These are phyloP conservation scores for Porites cylindrica DNA, from an alignment of 92 coral and sea anemone species.

Conservation along the genomic window DNA sequence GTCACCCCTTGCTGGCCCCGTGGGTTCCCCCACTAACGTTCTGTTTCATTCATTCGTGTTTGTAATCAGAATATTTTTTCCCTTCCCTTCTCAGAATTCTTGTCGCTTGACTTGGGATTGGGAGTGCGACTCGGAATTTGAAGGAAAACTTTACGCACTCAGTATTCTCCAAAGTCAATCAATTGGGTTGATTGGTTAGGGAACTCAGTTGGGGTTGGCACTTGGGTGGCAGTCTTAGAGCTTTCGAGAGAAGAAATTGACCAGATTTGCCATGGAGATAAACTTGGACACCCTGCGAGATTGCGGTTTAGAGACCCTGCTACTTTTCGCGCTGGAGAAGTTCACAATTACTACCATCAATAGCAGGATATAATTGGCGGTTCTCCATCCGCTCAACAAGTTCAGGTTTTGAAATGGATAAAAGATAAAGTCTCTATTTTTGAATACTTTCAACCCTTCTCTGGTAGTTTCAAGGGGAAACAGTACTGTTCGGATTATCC, in stretches of 20 bases:
- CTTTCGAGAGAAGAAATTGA: conserved; percentile 9
- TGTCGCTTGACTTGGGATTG: conserved; percentile 32
- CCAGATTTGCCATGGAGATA: conserved; percentile 16
- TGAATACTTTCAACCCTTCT: background rate
- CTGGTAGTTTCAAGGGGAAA: conserved; percentile 25
- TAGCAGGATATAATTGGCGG: conserved; percentile 26
- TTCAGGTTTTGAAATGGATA: conserved; percentile 33
- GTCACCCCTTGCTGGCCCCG: conserved; percentile 9
- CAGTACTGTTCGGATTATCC: background rate
- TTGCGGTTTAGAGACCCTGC: conserved; percentile 31
- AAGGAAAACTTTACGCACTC: background rate
- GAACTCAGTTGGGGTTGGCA: conserved; percentile 12
- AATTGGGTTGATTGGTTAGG: conserved; percentile 26
- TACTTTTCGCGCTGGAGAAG: conserved; percentile 34
- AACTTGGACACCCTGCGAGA: background rate
- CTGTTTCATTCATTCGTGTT: background rate
- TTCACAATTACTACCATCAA: background rate
- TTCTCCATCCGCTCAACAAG: conserved; percentile 5
- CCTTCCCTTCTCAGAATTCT: background rate
- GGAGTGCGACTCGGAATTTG: conserved; percentile 39
- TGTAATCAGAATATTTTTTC: background rate
- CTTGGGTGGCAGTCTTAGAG: conserved; percentile 21
- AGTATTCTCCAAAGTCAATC: conserved; percentile 11
- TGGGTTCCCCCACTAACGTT: background rate
- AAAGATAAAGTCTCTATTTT: conserved; percentile 15